Conservation (phyloP, 2,113 vertebrate genomes). For the Formicarius rufipectus region DNA sequence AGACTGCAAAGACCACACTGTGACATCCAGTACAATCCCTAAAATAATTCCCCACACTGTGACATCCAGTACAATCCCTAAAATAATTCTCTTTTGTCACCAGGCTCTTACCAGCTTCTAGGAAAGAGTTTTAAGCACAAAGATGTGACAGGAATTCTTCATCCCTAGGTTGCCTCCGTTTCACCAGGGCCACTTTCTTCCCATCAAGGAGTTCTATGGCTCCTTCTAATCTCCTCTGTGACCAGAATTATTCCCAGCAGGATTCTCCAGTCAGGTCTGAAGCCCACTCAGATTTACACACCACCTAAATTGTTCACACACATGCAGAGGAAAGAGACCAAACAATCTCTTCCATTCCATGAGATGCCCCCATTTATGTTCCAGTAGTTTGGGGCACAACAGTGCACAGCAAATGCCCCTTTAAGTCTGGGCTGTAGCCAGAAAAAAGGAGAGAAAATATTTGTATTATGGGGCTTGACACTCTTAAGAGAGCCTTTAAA, state of each 20-base stretch:
- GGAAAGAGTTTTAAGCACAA: neutral
- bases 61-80: too few species aligned
- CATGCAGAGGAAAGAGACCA: neutral
- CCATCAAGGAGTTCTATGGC: neutral
- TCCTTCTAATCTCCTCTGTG: neutral
- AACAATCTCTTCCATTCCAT: neutral
- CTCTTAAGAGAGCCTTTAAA: neutral
- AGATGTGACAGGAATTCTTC: neutral
- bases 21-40: neutral
- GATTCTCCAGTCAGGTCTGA: neutral
- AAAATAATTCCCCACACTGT: neutral
- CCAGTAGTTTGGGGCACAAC: neutral
- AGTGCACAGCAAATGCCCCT: neutral
- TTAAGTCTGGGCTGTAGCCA: neutral
- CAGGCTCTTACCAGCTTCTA: neutral
- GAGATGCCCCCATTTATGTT: neutral
- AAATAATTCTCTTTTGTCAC: too few species aligned
- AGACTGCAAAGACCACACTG: neutral
- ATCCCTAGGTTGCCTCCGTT: neutral
- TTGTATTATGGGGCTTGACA: neutral
- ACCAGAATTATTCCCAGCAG: neutral
- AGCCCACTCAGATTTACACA: neutral
- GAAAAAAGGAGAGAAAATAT: neutral
- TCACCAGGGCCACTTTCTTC: neutral
- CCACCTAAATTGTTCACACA: neutral